Evolutionary conservation across 2,797 vertebrate species (phyloP).

Genomic region (Silurus lanzhouensis): DNA sequence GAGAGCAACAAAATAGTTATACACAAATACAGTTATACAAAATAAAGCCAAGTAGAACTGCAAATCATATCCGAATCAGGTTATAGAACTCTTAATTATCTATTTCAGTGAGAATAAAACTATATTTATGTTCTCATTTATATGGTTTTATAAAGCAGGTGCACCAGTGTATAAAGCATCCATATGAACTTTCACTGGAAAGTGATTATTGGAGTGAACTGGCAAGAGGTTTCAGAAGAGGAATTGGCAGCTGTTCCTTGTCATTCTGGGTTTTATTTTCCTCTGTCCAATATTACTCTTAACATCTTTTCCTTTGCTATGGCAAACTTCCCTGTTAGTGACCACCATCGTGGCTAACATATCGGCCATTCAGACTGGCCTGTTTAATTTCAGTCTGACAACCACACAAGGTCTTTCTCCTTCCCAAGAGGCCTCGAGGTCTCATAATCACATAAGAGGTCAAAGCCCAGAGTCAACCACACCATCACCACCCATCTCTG

Average conservation of each 20-base stretch:
- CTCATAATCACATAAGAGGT: slow-evolving; percentile 61
- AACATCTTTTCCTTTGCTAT: slow-evolving; percentile 50
- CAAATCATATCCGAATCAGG: slow-evolving; percentile 5
- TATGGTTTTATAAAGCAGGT: slow-evolving; percentile 70
- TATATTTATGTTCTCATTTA: slow-evolving; percentile 63
- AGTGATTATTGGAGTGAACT: slow-evolving; percentile 57
- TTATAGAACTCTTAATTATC: slow-evolving; percentile 10
- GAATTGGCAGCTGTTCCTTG: slow-evolving; percentile 56
- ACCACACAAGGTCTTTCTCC: slow-evolving; percentile 45
- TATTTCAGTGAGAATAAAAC: slow-evolving; percentile 34
- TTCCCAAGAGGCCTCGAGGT: slow-evolving; percentile 51
- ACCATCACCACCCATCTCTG: slow-evolving; percentile 67
- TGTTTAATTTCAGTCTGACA: slow-evolving; percentile 55
- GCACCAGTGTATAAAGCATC: slow-evolving; percentile 55
- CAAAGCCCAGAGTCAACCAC: slow-evolving; percentile 66
- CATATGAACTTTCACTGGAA: slow-evolving; percentile 61
- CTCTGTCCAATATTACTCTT: slow-evolving; percentile 42
- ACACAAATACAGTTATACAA: not conserved
- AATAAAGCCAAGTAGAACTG: slow-evolving; percentile 5
- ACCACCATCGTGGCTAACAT: slow-evolving; percentile 37
- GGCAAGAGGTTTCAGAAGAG: slow-evolving; percentile 60
- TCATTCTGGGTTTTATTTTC: slow-evolving; percentile 46
- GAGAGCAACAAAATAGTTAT: not conserved
- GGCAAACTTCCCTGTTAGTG: slow-evolving; percentile 48
- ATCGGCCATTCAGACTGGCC: slow-evolving; percentile 32